These are phyloP conservation scores for Loriculus beryllinus DNA, from an alignment of 2,797 vertebrate species.

Conservation along the genomic window DNA sequence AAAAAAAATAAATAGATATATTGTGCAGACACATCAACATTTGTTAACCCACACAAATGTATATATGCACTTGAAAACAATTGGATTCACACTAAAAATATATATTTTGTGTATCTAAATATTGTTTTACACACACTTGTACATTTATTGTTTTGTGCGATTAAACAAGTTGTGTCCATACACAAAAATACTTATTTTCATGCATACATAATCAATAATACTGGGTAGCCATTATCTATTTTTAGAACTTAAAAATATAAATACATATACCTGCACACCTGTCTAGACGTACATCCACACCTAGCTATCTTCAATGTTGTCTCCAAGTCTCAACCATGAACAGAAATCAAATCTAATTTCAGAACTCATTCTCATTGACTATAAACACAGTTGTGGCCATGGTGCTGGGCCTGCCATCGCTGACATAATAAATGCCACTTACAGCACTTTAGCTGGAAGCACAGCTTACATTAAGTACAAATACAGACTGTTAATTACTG, in stretches of 20 bases:
- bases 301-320: neutral
- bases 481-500: neutral
- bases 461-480: neutral
- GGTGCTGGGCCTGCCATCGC: neutral
- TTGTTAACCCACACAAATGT: neutral
- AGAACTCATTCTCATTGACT: neutral
- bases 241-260: neutral
- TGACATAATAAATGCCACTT: neutral
- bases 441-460: neutral
- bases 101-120: no score
- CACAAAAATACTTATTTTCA: neutral
- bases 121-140: neutral
- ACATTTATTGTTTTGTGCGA: neutral
- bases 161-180: neutral
- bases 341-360: neutral
- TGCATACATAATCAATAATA: neutral
- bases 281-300: neutral
- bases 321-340: neutral
- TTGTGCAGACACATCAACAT: neutral
- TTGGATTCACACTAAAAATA: neutral
- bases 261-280: fast-evolving
- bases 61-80: neutral
- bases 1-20: neutral
- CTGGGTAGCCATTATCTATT: neutral
- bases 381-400: neutral